Conservation (phyloP, 1,140 invertebrate species). For the Anastrepha obliqua region DNA sequence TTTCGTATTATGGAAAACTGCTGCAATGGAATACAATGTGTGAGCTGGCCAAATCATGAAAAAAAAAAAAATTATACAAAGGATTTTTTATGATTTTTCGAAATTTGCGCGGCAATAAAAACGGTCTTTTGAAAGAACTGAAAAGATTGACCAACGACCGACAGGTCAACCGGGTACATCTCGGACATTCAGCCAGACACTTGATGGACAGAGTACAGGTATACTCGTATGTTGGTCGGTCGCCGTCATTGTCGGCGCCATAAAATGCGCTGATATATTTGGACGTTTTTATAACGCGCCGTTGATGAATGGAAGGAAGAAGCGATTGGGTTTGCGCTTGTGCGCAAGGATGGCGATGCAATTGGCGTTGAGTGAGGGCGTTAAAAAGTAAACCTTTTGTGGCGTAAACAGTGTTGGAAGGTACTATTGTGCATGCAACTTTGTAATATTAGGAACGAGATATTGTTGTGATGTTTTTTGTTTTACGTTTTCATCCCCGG, state of each 20-base stretch:
- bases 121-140: slow-evolving; percentile 3
- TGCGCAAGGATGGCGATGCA: neutral
- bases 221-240: neutral
- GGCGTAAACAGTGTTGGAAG: slow-evolving; percentile 25
- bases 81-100: slow-evolving; percentile 1
- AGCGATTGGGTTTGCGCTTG: neutral
- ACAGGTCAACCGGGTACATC: slow-evolving; percentile 1
- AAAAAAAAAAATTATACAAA: neutral
- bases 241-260: neutral
- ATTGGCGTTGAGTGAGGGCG: neutral
- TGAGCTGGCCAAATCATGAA: neutral
- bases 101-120: slow-evolving; percentile 25
- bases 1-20: neutral
- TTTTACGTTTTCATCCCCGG: neutral
- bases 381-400: slow-evolving; percentile 14
- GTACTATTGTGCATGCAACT: slow-evolving; percentile 3
- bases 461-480: neutral
- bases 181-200: slow-evolving; percentile 4
- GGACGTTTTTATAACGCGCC: slow-evolving; percentile 56
- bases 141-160: neutral
- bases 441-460: neutral
- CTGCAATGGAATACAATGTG: neutral
- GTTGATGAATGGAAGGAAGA: slow-evolving; percentile 27
- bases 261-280: slow-evolving; percentile 56
- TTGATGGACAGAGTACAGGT: neutral